Base-by-base conservation (phyloP, 2,888 invertebrate species). In the Dexiosoma caninum region DNA sequence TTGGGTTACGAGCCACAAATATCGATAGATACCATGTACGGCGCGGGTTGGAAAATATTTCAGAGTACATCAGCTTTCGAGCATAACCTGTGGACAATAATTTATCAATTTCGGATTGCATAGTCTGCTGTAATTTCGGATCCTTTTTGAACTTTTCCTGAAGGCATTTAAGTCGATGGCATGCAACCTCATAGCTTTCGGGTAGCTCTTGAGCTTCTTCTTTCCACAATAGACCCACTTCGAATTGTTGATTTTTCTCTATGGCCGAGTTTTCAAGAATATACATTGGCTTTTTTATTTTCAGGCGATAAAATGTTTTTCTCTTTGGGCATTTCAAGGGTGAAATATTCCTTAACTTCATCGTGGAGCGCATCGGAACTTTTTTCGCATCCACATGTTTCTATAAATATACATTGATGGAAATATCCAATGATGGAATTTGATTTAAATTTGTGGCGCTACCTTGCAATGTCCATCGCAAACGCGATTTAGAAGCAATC, bases 401-500 rank as follows among this genome's bases (percentile, higher is more conserved):
- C 77, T n/a, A 81, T n/a, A n/a, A n/a, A n/a, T n/a, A n/a, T n/a
- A n/a, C n/a, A n/a, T n/a, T n/a, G n/a, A n/a, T n/a, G n/a, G n/a
- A n/a, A n/a, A n/a, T 74, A 62, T 81, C 77, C 16, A 74, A 55
- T n/a, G 42, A 60, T 9, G 67, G n/a, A n/a, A n/a, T n/a, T n/a
- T n/a, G n/a, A n/a, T n/a, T n/a, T n/a, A n/a, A n/a, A n/a, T n/a
- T n/a, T n/a, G n/a, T n/a, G n/a, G n/a, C 67, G 60, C 53, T 49
- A 42, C 78, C 83, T 37, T 83, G 81, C 10, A 74, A 16, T 2
- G 83, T 42, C 81, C 81, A 77, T 12, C 74, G 79, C 9, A 81
- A 21, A 5, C 70, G 78, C 9, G 77, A 79, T 64, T 81, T 83
- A 6, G 79, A 57, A 23, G 79, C 77, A 16, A 79, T 76, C 16